These are phyloP conservation scores for Brachirus orientalis DNA, from an alignment of 2,113 vertebrate genomes.

Conservation along the genomic window DNA sequence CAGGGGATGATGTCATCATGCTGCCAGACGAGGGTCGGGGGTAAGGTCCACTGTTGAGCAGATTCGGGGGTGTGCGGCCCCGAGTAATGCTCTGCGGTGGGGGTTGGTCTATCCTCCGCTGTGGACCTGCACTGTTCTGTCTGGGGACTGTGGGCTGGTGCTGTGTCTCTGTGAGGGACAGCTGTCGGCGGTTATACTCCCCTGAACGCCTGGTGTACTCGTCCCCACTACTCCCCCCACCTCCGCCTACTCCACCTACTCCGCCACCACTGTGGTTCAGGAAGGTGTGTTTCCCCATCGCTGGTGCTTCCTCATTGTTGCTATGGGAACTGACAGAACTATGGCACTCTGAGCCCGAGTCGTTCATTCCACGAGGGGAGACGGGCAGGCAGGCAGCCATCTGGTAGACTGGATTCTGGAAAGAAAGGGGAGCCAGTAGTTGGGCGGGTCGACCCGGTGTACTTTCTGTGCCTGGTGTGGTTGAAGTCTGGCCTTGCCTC, in stretches of 20 bases:
- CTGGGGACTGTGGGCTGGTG: slow-evolving; percentile 87
- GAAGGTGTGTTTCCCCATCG: slow-evolving; percentile 82
- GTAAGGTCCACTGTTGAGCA: slow-evolving; percentile 90
- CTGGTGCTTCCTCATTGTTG: slow-evolving; percentile 91
- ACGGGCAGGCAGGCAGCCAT: slow-evolving; percentile 95
- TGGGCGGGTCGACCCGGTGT: slow-evolving; percentile 88
- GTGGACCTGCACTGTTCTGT: slow-evolving; percentile 94
- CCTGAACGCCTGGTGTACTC: slow-evolving; percentile 89
- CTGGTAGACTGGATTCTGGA: slow-evolving; percentile 99
- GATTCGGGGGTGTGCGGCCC: slow-evolving; percentile 89
- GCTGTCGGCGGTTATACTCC: slow-evolving; percentile 91
- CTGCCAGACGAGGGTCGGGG: slow-evolving; percentile 90
- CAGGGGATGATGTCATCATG: slow-evolving; percentile 90
- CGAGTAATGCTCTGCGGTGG: slow-evolving; percentile 84
- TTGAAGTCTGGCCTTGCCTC: slow-evolving; percentile 87
- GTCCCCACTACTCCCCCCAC: slow-evolving; percentile 83
- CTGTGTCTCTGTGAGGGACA: slow-evolving; percentile 89
- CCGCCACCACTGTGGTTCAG: slow-evolving; percentile 78
- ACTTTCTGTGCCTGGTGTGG: slow-evolving; percentile 84
- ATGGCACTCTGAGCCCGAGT: slow-evolving; percentile 97
- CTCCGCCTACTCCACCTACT: slow-evolving; percentile 57
- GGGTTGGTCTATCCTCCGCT: slow-evolving; percentile 93
- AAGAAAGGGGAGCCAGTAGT: slow-evolving; percentile 93
- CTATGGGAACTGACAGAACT: slow-evolving; percentile 98
- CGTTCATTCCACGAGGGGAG: slow-evolving; percentile 90